A percentile compares a stretch with the other conserved stretches of the same genome.
These are phyloP conservation scores for Tethea ocularis DNA, from an alignment of 2,888 invertebrate genomes.

Conservation along the genomic window DNA sequence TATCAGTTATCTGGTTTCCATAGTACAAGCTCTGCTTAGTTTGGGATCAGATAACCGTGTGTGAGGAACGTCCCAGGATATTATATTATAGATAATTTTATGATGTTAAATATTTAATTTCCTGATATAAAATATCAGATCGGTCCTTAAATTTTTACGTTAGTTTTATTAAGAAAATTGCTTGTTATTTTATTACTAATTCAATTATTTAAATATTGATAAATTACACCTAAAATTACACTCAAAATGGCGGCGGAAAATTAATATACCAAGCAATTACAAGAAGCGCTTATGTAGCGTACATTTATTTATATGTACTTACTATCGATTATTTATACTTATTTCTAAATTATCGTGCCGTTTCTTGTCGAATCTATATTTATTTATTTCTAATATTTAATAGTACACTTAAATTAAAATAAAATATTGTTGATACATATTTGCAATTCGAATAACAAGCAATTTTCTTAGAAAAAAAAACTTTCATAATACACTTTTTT, in stretches of 20 bases:
- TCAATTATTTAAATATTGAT: neutral
- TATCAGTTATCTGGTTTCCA: too few relatives aligned
- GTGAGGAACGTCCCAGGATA: too few relatives aligned
- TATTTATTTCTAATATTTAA: too few relatives aligned
- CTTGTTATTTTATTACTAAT: neutral
- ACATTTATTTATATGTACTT: too few relatives aligned
- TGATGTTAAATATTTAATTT: neutral
- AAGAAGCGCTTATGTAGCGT: too few relatives aligned
- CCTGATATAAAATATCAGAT: neutral
- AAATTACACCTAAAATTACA: neutral
- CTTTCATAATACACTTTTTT: neutral
- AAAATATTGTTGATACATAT: neutral
- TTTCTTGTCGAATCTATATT: too few relatives aligned
- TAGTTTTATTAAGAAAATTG: neutral
- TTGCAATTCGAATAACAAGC: neutral
- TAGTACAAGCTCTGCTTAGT: too few relatives aligned
- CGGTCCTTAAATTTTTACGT: neutral
- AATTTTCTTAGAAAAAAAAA: neutral
- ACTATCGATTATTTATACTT: too few relatives aligned
- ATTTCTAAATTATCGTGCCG: too few relatives aligned
- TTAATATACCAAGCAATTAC: neutral
- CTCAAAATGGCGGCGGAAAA: neutral
- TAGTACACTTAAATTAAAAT: too few relatives aligned
- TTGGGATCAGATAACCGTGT: too few relatives aligned
- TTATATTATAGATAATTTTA: too few relatives aligned